Base-by-base conservation (phyloP, 2,797 vertebrate genomes). In the Melanotaenia pygmaea region DNA sequence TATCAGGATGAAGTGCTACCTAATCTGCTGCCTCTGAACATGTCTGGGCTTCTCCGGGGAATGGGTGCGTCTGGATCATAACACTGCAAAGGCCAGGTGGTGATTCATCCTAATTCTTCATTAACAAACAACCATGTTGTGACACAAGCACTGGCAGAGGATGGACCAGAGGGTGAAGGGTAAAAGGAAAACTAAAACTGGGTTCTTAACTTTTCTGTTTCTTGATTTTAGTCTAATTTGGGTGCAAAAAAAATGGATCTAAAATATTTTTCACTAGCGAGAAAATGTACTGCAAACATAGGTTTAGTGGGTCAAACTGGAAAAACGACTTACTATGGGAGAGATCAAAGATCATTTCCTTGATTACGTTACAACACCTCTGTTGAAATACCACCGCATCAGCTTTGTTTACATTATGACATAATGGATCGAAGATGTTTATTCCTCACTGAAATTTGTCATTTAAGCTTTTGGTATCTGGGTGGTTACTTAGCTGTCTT, bases 41-140 rank as follows among this genome's bases (percentile, higher is more conserved):
- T 87, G 90, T 84, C 77, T 75, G 68, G 80, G 85, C 89, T 72
- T 84, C 86, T 85, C 85, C n/a, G 0, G 68, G 60, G 77, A 14
- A 84, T 45, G 69, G 90, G 89, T 75, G 90, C 87, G 89, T 81
- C 84, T 57, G 66, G 40, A 75, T 61, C 79, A 70, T 74, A 82
- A 72, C 59, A 57, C 40, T 4, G 5, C 71, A 75, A 35, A 61
- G 70, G 67, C 62, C 73, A 83, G 79, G 83, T 82, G 74, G 80
- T 90, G 86, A 91, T 79, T 88, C 88, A 85, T 72, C 64, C 50
- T 47, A 38, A 73, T 70, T 73, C 81, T 72, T 84, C 82, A 85
- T 78, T 76, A 81, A 76, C 59, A 78, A 58, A 10, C 81, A 81
- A n/a, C 22, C 3, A 26, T 77, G 75, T 79, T 80, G 40, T 70